Conservation (phyloP, 2,888 invertebrate genomes). For the Nycteola revayana region DNA sequence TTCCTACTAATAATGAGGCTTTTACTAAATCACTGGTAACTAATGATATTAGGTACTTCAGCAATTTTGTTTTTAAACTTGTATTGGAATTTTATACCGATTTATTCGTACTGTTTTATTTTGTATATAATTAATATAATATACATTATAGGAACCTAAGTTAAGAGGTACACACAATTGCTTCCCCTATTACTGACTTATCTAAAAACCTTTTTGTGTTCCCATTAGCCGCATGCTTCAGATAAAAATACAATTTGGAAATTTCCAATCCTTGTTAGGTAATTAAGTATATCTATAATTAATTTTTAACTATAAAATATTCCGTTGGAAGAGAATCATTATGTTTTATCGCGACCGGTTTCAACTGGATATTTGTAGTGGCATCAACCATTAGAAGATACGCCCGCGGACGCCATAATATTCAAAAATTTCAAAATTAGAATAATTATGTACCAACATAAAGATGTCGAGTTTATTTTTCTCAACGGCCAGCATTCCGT, state of each 20-base stretch:
- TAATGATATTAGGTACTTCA: too few relatives aligned
- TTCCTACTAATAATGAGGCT: too few relatives aligned
- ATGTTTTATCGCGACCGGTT: constrained; percentile 41
- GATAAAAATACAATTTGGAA: constrained; percentile 66
- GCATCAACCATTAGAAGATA: constrained; percentile 12
- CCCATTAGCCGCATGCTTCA: constrained; percentile 54
- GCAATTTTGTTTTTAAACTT: too few relatives aligned
- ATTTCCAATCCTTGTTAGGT: constrained; percentile 44
- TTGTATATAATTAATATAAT: too few relatives aligned
- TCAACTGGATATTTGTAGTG: constrained; percentile 21
- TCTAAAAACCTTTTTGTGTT: constrained; percentile 47
- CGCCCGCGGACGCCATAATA: constrained; percentile 37
- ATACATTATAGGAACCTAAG: too few relatives aligned
- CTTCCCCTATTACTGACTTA: constrained; percentile 65
- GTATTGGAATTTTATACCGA: too few relatives aligned
- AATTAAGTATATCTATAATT: constrained; percentile 33
- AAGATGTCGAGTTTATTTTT: constrained; percentile 22
- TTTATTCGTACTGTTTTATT: too few relatives aligned
- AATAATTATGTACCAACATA: too few relatives aligned
- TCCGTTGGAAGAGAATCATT: constrained; percentile 24
- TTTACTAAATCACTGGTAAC: too few relatives aligned
- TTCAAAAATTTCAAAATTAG: too few relatives aligned
- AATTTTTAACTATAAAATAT: constrained; percentile 39
- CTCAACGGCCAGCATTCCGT: constrained; percentile 12
- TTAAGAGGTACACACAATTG: constrained; percentile 47